phyloP scores from a whole-genome alignment of 2,113 vertebrate species.

The Isichthys henryi region DNA sequence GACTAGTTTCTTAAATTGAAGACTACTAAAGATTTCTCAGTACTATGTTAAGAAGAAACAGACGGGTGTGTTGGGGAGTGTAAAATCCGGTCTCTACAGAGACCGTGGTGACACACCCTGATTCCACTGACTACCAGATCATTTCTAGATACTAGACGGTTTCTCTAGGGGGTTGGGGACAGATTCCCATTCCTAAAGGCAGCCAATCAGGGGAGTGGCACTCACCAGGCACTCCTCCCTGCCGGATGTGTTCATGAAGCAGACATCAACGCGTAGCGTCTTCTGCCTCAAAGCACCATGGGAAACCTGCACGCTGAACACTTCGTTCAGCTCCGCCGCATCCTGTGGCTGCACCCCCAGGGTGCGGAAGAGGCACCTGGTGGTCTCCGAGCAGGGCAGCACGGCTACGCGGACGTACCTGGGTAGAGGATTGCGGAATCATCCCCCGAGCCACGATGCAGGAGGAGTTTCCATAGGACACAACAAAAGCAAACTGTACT shows the following conservation, averaged over 20 bases:
- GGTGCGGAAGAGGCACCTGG: slow-evolving; percentile 84
- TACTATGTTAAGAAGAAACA: not conserved
- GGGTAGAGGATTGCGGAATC: not conserved
- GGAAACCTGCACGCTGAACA: slow-evolving; percentile 77
- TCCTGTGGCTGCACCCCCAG: slow-evolving; percentile 59
- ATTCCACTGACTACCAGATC: not conserved
- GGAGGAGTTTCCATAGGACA: not conserved
- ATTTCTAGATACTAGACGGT: not conserved
- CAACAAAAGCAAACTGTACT: not conserved
- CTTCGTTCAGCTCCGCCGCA: slow-evolving; percentile 69
- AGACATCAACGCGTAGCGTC: slow-evolving; percentile 85
- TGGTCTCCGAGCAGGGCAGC: slow-evolving; percentile 79
- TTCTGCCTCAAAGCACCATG: slow-evolving; percentile 79
- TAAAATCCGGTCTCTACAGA: not conserved
- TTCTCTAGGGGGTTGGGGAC: too few species aligned
- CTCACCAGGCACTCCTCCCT: slow-evolving; percentile 83
- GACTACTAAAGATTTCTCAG: not conserved
- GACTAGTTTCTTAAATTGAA: not conserved
- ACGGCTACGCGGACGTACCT: slow-evolving; percentile 80
- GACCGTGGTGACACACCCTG: not conserved
- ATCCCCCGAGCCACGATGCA: not conserved
- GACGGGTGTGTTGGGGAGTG: not conserved
- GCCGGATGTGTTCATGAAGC: slow-evolving; percentile 65
- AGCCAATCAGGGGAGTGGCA: not conserved
- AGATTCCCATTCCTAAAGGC: not conserved